These are phyloP conservation scores for Laspeyria flexula DNA, from an alignment of 2,888 invertebrate species.

Conservation along the genomic window DNA sequence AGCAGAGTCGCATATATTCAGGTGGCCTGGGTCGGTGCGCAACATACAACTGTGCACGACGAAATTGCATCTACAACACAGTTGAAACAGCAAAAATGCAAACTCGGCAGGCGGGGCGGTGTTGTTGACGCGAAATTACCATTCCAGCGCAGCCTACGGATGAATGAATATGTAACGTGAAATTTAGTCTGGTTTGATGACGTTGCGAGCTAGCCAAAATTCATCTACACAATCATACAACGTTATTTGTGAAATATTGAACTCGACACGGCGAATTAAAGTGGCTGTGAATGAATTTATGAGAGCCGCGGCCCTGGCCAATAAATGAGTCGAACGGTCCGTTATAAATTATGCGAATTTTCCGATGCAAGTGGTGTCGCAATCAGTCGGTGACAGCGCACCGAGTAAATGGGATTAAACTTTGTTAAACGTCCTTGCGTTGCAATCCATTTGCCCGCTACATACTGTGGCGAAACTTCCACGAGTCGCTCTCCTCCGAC, in stretches of 20 bases:
- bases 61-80: slow-evolving; percentile 62
- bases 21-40: slow-evolving; percentile 51
- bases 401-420: slow-evolving; percentile 79
- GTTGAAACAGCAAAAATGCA: slow-evolving; percentile 78
- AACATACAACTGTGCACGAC: slow-evolving; percentile 40
- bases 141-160: slow-evolving; percentile 74
- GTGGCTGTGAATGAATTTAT: slow-evolving; percentile 57
- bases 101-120: slow-evolving; percentile 63
- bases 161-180: slow-evolving; percentile 79
- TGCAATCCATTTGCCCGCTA: slow-evolving; percentile 77
- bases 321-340: slow-evolving; percentile 51
- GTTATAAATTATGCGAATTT: slow-evolving; percentile 70
- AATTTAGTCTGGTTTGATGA: slow-evolving; percentile 70
- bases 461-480: slow-evolving; percentile 69
- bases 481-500: slow-evolving; percentile 32
- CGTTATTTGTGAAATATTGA: slow-evolving; percentile 38
- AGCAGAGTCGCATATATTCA: slow-evolving; percentile 56
- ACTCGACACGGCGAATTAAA: slow-evolving; percentile 37
- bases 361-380: slow-evolving; percentile 65
- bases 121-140: slow-evolving; percentile 80
- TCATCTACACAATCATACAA: slow-evolving; percentile 31
- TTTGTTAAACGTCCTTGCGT: slow-evolving; percentile 81
- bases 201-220: slow-evolving; percentile 51
- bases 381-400: slow-evolving; percentile 71
- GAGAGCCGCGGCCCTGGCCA: slow-evolving; percentile 44